Percentiles rank a stretch among this genome's conserved stretches.
phyloP scores from a whole-genome alignment of 2,113 vertebrate genomes.

The Mola mola region DNA sequence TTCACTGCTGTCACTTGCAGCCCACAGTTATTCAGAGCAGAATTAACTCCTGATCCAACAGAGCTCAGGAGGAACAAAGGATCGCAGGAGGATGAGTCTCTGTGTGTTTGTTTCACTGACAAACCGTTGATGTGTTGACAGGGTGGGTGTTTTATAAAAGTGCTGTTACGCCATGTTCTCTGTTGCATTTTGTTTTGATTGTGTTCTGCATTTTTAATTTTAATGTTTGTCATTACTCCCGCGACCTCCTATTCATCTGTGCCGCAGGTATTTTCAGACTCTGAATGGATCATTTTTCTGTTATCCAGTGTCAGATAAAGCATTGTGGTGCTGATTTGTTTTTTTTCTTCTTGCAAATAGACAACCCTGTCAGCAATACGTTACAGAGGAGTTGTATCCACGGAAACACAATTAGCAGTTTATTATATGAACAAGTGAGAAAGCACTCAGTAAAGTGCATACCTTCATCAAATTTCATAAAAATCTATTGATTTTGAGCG shows the following conservation, averaged over 20 bases:
- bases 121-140: conserved; percentile 15
- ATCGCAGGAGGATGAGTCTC: conserved; percentile 6
- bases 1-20: conserved; percentile 69
- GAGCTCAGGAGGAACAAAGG: conserved; percentile 49
- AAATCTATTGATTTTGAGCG: no score
- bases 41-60: conserved; percentile 67
- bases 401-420: no score
- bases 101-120: conserved; percentile 32
- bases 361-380: no score
- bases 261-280: conserved; percentile 32
- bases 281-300: conserved; percentile 18
- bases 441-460: no score
- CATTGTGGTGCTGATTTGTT: no score
- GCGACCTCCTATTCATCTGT: conserved; percentile 8
- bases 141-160: conserved; percentile 31
- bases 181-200: conserved; percentile 44
- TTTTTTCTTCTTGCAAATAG: no score
- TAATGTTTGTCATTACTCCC: conserved; percentile 37
- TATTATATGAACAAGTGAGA: no score
- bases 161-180: conserved; percentile 5
- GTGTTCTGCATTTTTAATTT: conserved; percentile 45
- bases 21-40: conserved; percentile 62
- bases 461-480: no score
- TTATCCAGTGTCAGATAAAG: not conserved
- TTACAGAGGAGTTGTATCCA: no score